Conservation (phyloP, 37 sponge, comb jelly and placozoan species). For the Lycopodina hypogea region DNA sequence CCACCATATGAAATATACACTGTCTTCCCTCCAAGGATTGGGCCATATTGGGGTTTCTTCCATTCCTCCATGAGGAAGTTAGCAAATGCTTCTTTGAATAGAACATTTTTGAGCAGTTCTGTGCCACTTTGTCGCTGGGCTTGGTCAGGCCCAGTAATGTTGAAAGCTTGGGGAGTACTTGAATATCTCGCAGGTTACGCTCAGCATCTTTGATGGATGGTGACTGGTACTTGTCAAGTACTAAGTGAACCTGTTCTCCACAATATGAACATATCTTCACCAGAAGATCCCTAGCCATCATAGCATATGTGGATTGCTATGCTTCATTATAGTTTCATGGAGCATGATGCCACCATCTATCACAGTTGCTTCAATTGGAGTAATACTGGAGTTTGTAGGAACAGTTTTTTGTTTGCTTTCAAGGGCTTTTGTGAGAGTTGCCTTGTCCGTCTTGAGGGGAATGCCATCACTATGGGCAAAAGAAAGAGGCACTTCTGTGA, state of each 20-base stretch:
- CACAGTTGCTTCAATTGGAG: no score
- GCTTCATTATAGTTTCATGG: not conserved
- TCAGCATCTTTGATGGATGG: not conserved
- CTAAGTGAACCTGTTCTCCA: not conserved
- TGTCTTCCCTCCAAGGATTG: not conserved
- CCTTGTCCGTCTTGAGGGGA: no score
- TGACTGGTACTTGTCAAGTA: no score
- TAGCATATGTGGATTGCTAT: not conserved
- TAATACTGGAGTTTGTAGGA: no score
- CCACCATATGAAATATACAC: slow-evolving; percentile 5
- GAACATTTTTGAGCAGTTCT: not conserved
- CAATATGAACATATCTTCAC: not conserved
- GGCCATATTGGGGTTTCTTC: not conserved
- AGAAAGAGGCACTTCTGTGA: not conserved
- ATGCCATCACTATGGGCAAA: no score
- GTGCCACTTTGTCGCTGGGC: not conserved
- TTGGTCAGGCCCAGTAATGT: slow-evolving; percentile 1
- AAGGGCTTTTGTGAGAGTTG: no score
- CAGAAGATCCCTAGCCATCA: slow-evolving; percentile 7
- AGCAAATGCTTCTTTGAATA: not conserved
- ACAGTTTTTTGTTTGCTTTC: no score
- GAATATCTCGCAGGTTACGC: not conserved
- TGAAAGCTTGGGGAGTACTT: not conserved
- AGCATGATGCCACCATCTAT: no score
- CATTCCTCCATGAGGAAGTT: slow-evolving; percentile 3